Evolutionary conservation across 2,113 vertebrate species (phyloP).

Genomic region (Pituophis catenifer): DNA sequence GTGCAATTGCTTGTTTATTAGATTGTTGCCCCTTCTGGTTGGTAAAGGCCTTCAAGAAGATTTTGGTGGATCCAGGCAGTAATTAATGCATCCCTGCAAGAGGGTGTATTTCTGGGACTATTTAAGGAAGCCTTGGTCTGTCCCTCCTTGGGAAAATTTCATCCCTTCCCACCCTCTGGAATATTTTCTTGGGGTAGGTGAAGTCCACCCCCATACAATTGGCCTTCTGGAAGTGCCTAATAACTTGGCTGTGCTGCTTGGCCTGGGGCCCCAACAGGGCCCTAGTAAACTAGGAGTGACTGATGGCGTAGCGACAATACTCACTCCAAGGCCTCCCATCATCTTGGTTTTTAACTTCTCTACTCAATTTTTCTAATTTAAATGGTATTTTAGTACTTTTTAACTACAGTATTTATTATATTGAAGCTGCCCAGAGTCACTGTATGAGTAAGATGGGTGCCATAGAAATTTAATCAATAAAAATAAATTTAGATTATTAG

Average conservation of each 20-base stretch:
- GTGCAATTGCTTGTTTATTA: no score
- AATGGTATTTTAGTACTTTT: background rate
- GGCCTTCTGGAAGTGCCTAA: background rate
- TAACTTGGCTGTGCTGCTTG: background rate
- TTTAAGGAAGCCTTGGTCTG: no score
- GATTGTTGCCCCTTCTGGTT: no score
- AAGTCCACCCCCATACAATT: background rate
- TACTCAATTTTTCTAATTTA: background rate
- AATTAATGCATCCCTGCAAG: no score
- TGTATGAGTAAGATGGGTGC: background rate
- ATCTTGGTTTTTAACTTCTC: background rate
- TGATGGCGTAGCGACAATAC: background rate
- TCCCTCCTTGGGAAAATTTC: no score
- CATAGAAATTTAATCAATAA: background rate
- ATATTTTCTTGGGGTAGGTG: background rate
- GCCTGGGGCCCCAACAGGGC: background rate
- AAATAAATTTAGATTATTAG: background rate
- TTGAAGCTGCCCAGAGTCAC: background rate
- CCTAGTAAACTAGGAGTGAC: background rate
- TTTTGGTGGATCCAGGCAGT: no score
- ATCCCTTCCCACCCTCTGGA: background rate
- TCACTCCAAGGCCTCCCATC: background rate
- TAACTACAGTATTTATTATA: background rate
- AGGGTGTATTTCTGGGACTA: no score
- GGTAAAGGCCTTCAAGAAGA: no score